Conservation (phyloP, 2,113 vertebrate genomes). For the Egretta garzetta region DNA sequence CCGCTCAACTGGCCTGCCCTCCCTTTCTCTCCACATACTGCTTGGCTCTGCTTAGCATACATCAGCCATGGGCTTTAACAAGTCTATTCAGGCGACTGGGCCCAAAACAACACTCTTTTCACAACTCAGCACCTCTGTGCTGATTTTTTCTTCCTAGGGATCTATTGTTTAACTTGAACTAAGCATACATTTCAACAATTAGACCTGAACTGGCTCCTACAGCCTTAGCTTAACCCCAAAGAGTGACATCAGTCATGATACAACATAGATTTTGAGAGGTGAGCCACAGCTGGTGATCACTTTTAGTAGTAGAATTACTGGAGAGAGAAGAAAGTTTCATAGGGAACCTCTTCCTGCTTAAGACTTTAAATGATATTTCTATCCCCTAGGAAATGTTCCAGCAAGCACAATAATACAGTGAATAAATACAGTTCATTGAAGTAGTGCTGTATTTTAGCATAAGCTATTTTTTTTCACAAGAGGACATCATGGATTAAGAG, state of each 20-base stretch:
- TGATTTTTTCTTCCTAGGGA: constrained; percentile 66
- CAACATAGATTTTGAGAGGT: constrained; percentile 17
- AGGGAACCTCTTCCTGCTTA: neutral
- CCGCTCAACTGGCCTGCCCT: constrained; percentile 78
- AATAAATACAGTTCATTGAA: neutral
- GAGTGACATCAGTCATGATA: constrained; percentile 78
- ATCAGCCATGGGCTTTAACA: constrained; percentile 91
- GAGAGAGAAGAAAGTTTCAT: neutral
- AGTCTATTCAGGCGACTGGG: constrained; percentile 89
- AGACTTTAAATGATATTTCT: neutral
- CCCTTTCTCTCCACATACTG: constrained; percentile 78
- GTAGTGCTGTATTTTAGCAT: neutral
- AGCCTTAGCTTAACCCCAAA: constrained; percentile 75
- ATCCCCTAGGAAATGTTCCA: neutral
- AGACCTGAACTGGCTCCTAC: constrained; percentile 69
- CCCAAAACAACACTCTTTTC: constrained; percentile 84
- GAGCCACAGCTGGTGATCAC: neutral
- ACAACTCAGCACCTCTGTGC: constrained; percentile 81
- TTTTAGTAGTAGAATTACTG: neutral
- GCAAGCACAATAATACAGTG: neutral
- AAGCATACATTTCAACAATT: constrained; percentile 79
- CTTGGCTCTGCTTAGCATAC: constrained; percentile 85
- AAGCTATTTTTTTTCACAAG: neutral
- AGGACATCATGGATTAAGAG: constrained; percentile 10
- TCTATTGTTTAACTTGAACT: constrained; percentile 83